Evolutionary conservation across 2,113 vertebrate species (phyloP), one percentile per base, ranked within the genome.

Genomic region (Arenaria interpres): DNA sequence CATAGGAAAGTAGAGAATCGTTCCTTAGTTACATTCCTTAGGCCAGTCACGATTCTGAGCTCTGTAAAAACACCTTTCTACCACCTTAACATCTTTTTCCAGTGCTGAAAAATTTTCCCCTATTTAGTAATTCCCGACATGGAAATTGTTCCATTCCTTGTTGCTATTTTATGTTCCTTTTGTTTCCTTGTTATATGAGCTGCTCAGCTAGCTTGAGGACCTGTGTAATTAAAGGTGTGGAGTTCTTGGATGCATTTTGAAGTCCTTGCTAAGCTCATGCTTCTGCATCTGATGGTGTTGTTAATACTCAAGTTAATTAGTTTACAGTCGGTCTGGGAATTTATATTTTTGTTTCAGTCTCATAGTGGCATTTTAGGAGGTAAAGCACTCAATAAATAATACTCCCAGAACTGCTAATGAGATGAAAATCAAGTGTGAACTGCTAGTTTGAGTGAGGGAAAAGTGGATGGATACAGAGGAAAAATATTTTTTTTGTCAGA

Each of bases 51-150:
- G 9, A 30, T 76, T 82, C 45, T 84, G 28, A 17, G 25, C 22
- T 89, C 21, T 18, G 25, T 67, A 66, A 84, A 89, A 89, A 39
- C 14, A 41, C 9, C 2, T 30, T 80, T 80, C 6, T 18, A 66
- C 48, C 6, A 46, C 21, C 9, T 67, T 0, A 0, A 33, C 22
- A n/a, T 67, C 50, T 39, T 72, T 64, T 8, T 82, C 79, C 0
- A 0, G 8, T 28, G 12, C 20, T 63, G 35, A 68, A 88, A 82
- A 46, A 2, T 79, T 77, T 37, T 77, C 43, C 8, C 1, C 13
- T 78, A 9, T 75, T 87, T 74, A 54, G 13, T 50, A 78, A 84
- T 71, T 75, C 7, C 23, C 54, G 6, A 5, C 62, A 76, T 13
- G 20, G 46, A 78, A 85, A 59, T 46, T 41, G 7, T 68, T 75